Evolutionary conservation across 2,888 invertebrate species (phyloP), one percentile per base, ranked within the genome.

Genomic region (Aelia acuminata): DNA sequence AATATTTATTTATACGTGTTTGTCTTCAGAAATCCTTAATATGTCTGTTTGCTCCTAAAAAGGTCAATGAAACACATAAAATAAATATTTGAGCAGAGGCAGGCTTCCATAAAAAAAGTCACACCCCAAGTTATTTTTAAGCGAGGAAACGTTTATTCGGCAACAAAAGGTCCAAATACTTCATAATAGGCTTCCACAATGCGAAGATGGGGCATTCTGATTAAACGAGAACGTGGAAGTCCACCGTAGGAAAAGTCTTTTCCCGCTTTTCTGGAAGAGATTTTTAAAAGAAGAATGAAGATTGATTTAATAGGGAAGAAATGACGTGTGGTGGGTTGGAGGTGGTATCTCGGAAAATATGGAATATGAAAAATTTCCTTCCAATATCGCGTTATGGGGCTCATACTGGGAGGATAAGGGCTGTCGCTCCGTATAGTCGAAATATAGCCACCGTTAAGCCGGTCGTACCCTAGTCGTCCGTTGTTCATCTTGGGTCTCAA

Each of bases 251-350:
- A 70, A 43, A 70, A 35, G 31, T 31, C 63, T 31, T 70, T 70
- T 70, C 31, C 31, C 63, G 63, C 63, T 70, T 70, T 70, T 70
- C 57, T 26, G 57, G 57, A 26, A 8, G 26, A 57, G 26, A 57
- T 57, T 57, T 2, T 35, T 35, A 35, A 70, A 35, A 70, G 63
- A 70, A 31, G 63, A 70, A 70, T 70, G 63, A 35, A 35, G 63
- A 70, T 70, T 31, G 63, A 70, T 70, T 70, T 70, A 70, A 70
- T 70, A 70, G 63, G 63, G 63, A 35, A 31, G 31, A 70, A 70
- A 70, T 70, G 63, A 70, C 13, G 63, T 35, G 63, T 15, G 63
- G 13, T 31, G 31, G 31, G 15, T 63, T 63, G 63, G 63, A 35
- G 63, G 63, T 5, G 63, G 18, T 70, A 35, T 18, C 63, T 70